Evolutionary conservation across 2,797 vertebrate species (phyloP), one percentile per base, ranked within the genome.

Genomic region (Sebastes alutus): DNA sequence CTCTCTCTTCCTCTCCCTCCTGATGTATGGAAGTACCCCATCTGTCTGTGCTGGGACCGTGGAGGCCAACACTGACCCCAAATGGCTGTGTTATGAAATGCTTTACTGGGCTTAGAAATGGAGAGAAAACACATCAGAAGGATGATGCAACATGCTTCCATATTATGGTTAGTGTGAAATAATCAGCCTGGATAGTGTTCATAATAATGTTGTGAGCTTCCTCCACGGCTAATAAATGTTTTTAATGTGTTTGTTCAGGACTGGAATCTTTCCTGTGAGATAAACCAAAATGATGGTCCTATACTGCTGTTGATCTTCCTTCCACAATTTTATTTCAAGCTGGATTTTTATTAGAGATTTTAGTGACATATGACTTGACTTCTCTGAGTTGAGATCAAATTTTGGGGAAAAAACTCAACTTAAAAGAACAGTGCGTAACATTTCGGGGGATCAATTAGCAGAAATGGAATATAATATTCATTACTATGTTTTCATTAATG

Each of bases 51-150:
- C 42, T 7, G 66, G 67, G 64, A 81, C 88, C 73, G 0, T 74
- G 79, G 93, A 92, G 80, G 89, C 86, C 92, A 93, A 95, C 90
- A 95, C 81, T 94, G 94, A 90, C 94, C 92, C 91, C 94, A 82
- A 72, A 90, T 92, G 94, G 94, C 71, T 58, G 81, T 1, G 59
- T 52, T 71, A 77, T 65, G 92, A 93, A 94, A 81, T 81, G 86
- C 77, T 82, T 75, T 71, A 14, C 73, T 25, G 60, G 16, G 76
- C 77, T 81, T 69, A 86, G 82, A 81, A 84, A 80, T 32, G 61
- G 33, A 46, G 63, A 87, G 76, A 83, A 82, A 87, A 80, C n/a
- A 80, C 87, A 83, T 82, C 71, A 83, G 63, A 74, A 68, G 60
- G 75, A 87, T 93, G 92, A 94, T 85, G 89, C 89, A 92, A 92